Evolutionary conservation across 2,888 invertebrate genomes (phyloP).

Genomic region (Antheraea assamensis): DNA sequence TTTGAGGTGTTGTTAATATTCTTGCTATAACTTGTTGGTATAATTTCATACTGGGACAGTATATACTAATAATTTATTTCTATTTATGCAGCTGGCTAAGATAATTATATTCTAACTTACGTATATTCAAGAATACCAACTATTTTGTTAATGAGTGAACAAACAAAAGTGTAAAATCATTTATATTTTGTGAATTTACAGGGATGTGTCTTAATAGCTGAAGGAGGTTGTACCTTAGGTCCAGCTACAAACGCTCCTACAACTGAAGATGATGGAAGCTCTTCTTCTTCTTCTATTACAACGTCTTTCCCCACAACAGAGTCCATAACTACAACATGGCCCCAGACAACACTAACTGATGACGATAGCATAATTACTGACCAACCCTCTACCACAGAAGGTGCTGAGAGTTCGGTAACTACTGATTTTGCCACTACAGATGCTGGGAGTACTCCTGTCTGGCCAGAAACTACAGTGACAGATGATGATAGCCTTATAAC

Average conservation of each 20-base stretch:
- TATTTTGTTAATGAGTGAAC: no score
- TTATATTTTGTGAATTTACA: constrained; percentile 28
- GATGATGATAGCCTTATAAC: not conserved
- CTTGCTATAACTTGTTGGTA: no score
- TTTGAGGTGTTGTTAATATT: no score
- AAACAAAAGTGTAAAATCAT: no score
- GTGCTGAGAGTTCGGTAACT: not conserved
- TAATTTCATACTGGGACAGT: no score
- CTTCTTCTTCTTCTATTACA: no score
- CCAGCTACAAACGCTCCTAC: not conserved
- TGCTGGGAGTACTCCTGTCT: not conserved
- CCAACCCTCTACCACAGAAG: constrained; percentile 13
- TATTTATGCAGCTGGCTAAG: no score
- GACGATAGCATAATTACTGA: not conserved
- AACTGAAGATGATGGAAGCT: not conserved
- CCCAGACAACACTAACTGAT: not conserved
- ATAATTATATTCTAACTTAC: no score
- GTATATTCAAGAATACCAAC: no score
- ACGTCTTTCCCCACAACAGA: not conserved
- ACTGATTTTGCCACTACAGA: constrained; percentile 5
- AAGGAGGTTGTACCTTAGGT: constrained; percentile 34
- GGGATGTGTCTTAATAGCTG: constrained; percentile 33
- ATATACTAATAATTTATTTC: no score
- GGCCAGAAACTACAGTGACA: constrained; percentile 12
- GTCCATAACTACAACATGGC: not conserved